These are phyloP conservation scores for Oreohelix idahoensis DNA, from an alignment of 1,140 invertebrate species.

Conservation along the genomic window DNA sequence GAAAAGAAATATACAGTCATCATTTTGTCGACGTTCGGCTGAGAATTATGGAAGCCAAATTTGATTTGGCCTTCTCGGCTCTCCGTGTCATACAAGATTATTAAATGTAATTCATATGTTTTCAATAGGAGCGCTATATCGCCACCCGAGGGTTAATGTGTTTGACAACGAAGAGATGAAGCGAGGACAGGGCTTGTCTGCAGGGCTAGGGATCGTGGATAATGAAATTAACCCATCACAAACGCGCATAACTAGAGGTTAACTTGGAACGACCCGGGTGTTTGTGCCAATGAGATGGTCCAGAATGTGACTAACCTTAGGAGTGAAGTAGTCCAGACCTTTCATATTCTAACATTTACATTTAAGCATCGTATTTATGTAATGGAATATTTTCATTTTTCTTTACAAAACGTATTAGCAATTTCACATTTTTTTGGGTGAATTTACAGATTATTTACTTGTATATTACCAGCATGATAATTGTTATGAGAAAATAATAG, in stretches of 20 bases:
- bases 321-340: background rate
- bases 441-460: no score
- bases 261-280: background rate
- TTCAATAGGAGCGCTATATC: slow-evolving; percentile 41
- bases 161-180: slow-evolving; percentile 31
- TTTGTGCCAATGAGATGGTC: background rate
- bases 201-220: background rate
- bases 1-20: background rate
- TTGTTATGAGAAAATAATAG: no score
- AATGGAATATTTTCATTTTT: no score
- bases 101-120: slow-evolving; percentile 58
- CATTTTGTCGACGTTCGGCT: background rate
- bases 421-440: no score
- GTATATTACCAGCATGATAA: no score
- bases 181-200: slow-evolving; percentile 6
- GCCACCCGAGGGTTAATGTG: slow-evolving; percentile 25
- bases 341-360: no score
- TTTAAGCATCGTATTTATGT: no score
- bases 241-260: background rate
- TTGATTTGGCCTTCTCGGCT: slow-evolving; percentile 27
- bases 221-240: slow-evolving; percentile 28
- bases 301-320: background rate
- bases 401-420: no score
- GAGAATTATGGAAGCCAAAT: slow-evolving; percentile 22
- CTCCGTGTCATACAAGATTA: slow-evolving; percentile 54